phyloP scores from a whole-genome alignment of 2,888 invertebrate genomes.

The Cantharis flavilabris region DNA sequence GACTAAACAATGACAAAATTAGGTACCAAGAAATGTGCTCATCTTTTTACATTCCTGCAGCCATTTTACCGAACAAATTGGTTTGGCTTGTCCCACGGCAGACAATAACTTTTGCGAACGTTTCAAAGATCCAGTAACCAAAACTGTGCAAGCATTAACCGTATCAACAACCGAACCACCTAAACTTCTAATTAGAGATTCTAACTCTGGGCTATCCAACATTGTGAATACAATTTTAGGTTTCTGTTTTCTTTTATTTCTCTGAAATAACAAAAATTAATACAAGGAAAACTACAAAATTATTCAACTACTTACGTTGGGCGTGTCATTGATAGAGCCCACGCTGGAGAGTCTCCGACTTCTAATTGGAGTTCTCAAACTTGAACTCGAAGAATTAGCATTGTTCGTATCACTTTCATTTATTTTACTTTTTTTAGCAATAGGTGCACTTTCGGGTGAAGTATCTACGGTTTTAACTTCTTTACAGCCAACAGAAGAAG shows the following conservation, averaged over 20 bases:
- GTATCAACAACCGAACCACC: constrained; percentile 61
- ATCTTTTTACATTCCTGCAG: constrained; percentile 46
- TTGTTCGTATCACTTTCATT: background rate
- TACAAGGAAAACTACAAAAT: background rate
- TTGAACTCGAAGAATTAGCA: background rate
- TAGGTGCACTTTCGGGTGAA: background rate
- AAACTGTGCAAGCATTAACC: constrained; percentile 57
- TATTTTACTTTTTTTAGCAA: background rate
- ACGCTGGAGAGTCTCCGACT: background rate
- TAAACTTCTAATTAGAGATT: constrained; percentile 45
- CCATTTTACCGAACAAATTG: constrained; percentile 59
- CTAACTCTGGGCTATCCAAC: constrained; percentile 50
- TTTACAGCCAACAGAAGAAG: background rate
- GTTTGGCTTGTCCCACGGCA: constrained; percentile 64
- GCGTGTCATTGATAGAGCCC: background rate
- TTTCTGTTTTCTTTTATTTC: constrained; percentile 43
- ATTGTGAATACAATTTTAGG: constrained; percentile 54
- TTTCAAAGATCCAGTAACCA: constrained; percentile 61
- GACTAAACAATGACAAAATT: background rate
- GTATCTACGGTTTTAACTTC: background rate
- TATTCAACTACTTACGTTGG: constrained; percentile 29
- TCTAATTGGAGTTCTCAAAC: background rate
- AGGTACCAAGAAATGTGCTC: constrained; percentile 47
- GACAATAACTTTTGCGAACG: constrained; percentile 65
- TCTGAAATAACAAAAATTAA: constrained; percentile 36